phyloP scores from a whole-genome alignment of 2,113 vertebrate species.

The Triplophysa dalaica region DNA sequence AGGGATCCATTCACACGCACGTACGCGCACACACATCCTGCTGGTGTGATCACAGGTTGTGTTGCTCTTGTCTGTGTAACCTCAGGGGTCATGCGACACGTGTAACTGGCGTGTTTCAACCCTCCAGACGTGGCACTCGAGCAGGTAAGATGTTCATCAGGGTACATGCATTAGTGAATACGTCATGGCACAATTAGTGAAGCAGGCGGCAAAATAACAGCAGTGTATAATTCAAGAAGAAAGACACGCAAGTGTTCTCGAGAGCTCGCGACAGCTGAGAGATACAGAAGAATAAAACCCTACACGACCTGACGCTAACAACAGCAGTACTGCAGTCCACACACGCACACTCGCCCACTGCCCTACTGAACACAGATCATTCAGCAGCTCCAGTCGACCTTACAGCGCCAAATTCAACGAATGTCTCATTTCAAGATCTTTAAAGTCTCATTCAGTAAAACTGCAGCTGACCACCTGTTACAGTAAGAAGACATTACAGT shows the following conservation, averaged over 20 bases:
- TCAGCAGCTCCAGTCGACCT: not conserved
- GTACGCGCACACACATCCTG: too few species aligned
- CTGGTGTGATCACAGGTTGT: not conserved
- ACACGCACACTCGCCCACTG: conserved; percentile 51
- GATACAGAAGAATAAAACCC: not conserved
- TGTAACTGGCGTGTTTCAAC: not conserved
- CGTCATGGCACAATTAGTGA: not conserved
- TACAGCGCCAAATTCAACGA: not conserved
- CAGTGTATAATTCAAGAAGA: not conserved
- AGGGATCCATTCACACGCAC: not conserved
- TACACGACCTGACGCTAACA: not conserved
- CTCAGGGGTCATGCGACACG: not conserved
- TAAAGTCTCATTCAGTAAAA: not conserved
- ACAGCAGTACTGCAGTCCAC: not conserved
- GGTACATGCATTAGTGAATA: not conserved
- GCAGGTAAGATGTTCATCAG: not conserved
- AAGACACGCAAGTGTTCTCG: not conserved
- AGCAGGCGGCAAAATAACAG: not conserved
- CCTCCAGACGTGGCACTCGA: not conserved
- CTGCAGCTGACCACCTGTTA: not conserved
- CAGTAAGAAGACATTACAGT: not conserved
- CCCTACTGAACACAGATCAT: conserved; percentile 59
- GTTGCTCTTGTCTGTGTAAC: not conserved
- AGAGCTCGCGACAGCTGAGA: not conserved
- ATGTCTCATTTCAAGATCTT: not conserved